Evolutionary conservation across 2,113 vertebrate genomes (phyloP).

Genomic region (Maccullochella peelii): DNA sequence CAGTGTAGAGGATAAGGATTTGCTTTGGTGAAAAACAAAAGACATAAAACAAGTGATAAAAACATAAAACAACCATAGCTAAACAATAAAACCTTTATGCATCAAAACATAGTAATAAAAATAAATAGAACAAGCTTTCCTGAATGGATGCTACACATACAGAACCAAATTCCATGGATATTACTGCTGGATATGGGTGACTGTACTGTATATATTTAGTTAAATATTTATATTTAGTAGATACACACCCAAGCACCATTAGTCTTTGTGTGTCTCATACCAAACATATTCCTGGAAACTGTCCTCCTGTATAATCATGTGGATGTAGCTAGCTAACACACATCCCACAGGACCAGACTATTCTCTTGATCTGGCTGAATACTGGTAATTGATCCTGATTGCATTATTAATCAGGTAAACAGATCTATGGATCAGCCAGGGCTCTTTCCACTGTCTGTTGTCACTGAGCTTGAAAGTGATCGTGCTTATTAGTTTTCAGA

Average conservation of each 20-base stretch:
- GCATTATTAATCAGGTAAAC: conserved; percentile 84
- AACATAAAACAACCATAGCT: neutral
- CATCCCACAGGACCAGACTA: conserved; percentile 57
- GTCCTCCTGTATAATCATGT: neutral
- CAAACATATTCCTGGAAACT: conserved; percentile 12
- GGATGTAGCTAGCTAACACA: conserved; percentile 42
- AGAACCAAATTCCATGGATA: neutral
- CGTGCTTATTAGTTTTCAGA: conserved; percentile 79
- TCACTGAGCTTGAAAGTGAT: conserved; percentile 73
- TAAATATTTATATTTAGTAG: neutral
- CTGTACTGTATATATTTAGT: neutral
- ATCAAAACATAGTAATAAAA: neutral
- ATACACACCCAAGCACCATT: neutral
- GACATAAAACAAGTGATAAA: neutral
- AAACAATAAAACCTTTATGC: conserved; percentile 7
- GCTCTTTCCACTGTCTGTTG: conserved; percentile 79
- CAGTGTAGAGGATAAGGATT: neutral
- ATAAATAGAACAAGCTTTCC: neutral
- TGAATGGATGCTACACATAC: neutral
- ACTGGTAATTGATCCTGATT: conserved; percentile 79
- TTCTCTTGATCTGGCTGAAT: conserved; percentile 79
- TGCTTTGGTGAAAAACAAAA: neutral
- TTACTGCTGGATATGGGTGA: neutral
- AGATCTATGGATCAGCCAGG: conserved; percentile 78
- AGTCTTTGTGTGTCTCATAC: neutral